Percentiles rank a stretch among this genome's conserved stretches.
Conservation (phyloP, 35 echinoderm and acorn worm species). For the Hemicentrotus pulcherrimus region DNA sequence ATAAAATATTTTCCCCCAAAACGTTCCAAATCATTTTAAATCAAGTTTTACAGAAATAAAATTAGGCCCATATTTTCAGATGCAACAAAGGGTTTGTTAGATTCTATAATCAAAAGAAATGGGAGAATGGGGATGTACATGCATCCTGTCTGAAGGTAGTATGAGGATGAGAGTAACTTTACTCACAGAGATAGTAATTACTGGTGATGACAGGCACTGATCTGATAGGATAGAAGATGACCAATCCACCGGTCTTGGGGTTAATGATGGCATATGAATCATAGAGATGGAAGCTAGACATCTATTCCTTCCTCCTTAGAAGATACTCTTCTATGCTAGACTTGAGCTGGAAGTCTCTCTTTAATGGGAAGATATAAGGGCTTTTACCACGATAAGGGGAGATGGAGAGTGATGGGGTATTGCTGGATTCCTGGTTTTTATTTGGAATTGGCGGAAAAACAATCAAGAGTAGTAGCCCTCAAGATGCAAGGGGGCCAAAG, state of each 20-base stretch:
- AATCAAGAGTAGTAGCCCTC: no score
- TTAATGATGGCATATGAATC: neutral
- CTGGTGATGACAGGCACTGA: neutral
- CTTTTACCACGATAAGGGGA: neutral
- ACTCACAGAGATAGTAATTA: neutral
- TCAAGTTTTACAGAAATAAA: no score
- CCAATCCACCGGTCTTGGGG: neutral
- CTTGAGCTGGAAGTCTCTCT: neutral
- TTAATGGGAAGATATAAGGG: neutral
- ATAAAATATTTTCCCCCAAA: no score
- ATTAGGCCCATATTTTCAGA: no score
- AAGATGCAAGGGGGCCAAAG: no score
- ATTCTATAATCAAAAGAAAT: neutral
- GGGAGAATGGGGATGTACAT: neutral
- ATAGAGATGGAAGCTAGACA: neutral
- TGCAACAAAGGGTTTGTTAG: no score
- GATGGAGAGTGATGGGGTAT: neutral
- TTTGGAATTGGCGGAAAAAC: no score
- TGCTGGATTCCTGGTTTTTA: neutral
- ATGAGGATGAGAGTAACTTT: neutral
- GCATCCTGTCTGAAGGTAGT: neutral
- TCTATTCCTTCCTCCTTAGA: neutral
- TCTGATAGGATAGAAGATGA: neutral
- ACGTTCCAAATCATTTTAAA: no score
- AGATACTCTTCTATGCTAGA: neutral